Percentiles rank a stretch among this genome's conserved stretches.
phyloP scores from a whole-genome alignment of 2,888 invertebrate genomes.

The Euplagia quadripunctaria region DNA sequence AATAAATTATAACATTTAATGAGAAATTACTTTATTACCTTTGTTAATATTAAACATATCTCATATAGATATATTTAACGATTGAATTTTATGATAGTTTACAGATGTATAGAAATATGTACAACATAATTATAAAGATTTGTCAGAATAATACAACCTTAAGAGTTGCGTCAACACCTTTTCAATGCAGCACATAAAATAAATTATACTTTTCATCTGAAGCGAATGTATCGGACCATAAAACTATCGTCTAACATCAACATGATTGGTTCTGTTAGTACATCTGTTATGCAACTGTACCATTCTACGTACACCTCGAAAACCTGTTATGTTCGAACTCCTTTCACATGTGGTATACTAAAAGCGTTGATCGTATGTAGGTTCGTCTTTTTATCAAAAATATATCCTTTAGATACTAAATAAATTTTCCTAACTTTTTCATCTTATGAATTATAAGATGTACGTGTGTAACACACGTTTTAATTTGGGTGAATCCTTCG shows the following conservation, averaged over 20 bases:
- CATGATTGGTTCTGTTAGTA: slow-evolving; percentile 25
- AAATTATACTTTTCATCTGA: slow-evolving; percentile 37
- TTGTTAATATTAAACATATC: too few species aligned
- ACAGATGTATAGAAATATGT: not conserved
- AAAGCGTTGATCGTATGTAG: not conserved
- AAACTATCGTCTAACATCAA: slow-evolving; percentile 31
- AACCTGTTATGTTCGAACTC: not conserved
- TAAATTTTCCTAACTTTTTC: not conserved
- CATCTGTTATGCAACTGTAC: slow-evolving; percentile 31
- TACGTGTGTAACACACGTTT: too few species aligned
- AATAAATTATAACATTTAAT: not conserved
- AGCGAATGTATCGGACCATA: slow-evolving; percentile 23
- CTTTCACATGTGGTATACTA: not conserved
- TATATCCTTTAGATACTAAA: not conserved
- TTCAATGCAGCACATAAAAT: slow-evolving; percentile 41
- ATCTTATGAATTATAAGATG: too few species aligned
- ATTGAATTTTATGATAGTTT: not conserved
- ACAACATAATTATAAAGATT: not conserved
- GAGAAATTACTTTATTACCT: not conserved
- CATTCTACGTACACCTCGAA: not conserved
- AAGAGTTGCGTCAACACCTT: slow-evolving; percentile 39
- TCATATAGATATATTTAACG: too few species aligned
- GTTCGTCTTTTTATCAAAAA: not conserved
- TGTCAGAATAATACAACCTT: not conserved
- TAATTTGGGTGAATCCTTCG: too few species aligned